These are phyloP conservation scores for Drosophila suboccidentalis DNA, from an alignment of 2,888 invertebrate species.

Conservation along the genomic window DNA sequence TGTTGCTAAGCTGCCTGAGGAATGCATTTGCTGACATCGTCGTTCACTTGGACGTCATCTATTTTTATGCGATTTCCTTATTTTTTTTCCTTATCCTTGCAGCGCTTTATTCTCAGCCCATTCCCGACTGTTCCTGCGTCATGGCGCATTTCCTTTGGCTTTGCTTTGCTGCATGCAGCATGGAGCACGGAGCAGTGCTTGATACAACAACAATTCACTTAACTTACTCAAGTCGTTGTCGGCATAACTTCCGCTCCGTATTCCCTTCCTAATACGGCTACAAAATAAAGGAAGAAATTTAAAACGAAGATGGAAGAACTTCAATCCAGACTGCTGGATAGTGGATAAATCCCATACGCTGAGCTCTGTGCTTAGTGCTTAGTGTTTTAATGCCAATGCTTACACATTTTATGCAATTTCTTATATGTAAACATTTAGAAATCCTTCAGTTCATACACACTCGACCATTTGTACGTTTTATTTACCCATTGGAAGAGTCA, in stretches of 20 bases:
- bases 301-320: constrained; percentile 24
- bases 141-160: constrained; percentile 57
- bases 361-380: constrained; percentile 50
- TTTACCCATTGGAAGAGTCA: constrained; percentile 32
- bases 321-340: constrained; percentile 34
- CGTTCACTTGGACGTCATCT: constrained; percentile 47
- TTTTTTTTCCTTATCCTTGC: constrained; percentile 24
- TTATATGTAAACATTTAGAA: constrained; percentile 55
- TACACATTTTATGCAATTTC: constrained; percentile 70
- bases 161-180: constrained; percentile 28
- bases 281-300: constrained; percentile 5
- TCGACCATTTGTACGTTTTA: constrained; percentile 61
- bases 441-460: constrained; percentile 57
- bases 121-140: constrained; percentile 6
- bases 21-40: constrained; percentile 52
- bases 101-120: constrained; percentile 60
- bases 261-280: constrained; percentile 14
- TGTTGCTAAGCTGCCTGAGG: constrained; percentile 40
- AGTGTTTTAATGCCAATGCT: constrained; percentile 77
- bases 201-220: constrained; percentile 76
- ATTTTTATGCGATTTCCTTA: constrained; percentile 49
- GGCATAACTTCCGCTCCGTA: constrained; percentile 73
- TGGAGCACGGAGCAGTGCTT: constrained; percentile 29
- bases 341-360: constrained; percentile 40
- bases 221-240: constrained; percentile 81